Percentiles rank a stretch among this genome's conserved stretches.
Evolutionary conservation across 2,888 invertebrate species (phyloP).

Genomic region (Melieria crassipennis): DNA sequence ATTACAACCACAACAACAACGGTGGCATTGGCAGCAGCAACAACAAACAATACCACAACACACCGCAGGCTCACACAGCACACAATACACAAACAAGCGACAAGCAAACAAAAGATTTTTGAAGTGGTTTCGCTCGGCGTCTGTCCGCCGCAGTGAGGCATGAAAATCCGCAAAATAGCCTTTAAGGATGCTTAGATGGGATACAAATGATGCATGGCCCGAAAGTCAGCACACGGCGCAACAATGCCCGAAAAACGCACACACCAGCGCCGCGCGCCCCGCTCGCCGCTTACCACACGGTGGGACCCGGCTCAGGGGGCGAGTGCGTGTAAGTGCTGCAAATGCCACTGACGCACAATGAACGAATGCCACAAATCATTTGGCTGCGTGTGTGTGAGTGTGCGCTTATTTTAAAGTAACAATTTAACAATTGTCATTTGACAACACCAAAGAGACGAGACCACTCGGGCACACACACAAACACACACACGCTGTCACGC

Average conservation of each 20-base stretch:
- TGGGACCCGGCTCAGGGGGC: background rate
- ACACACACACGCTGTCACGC: background rate
- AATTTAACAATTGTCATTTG: constrained; percentile 43
- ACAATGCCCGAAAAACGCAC: background rate
- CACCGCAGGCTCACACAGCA: constrained; percentile 16
- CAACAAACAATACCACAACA: constrained; percentile 21
- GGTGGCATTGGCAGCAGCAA: constrained; percentile 5
- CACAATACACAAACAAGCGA: background rate
- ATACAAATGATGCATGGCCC: constrained; percentile 43
- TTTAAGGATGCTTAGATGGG: constrained; percentile 45
- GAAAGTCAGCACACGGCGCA: constrained; percentile 22
- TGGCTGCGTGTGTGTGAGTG: constrained; percentile 39
- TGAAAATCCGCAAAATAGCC: constrained; percentile 45
- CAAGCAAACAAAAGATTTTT: constrained; percentile 5
- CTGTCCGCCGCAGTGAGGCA: constrained; percentile 17
- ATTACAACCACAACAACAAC: constrained; percentile 24
- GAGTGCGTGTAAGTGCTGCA: constrained; percentile 22
- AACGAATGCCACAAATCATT: constrained; percentile 57
- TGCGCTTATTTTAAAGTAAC: constrained; percentile 27
- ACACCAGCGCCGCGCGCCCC: background rate
- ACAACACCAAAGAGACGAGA: constrained; percentile 12
- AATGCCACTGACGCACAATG: constrained; percentile 43
- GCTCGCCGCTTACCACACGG: too few species aligned
- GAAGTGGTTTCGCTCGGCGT: constrained; percentile 24
- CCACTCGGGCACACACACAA: constrained; percentile 3